Base-by-base conservation (phyloP, 2,888 invertebrate species). In the Eretmocerus hayati region DNA sequence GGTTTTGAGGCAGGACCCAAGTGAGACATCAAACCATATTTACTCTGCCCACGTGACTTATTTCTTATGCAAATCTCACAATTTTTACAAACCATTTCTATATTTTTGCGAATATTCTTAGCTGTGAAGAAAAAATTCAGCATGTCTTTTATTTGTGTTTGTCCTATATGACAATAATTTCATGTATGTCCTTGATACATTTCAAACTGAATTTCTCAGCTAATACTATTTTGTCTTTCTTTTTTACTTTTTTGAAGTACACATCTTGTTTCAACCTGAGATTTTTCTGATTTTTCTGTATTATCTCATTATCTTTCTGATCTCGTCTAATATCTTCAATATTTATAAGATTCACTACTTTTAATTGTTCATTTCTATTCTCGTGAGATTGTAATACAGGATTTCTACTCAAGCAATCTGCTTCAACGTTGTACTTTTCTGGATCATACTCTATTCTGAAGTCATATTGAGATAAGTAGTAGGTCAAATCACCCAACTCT, bases 11-110 rank as follows among this genome's bases (percentile, higher is more conserved):
- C 53, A 26, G 59, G 58, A 9, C 56, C 54, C 20, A 56, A 33
- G 8, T 59, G 52, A 6, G 56, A 57, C 53, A 57, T 44, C 4
- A 54, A 33, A 2, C 56, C 55, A 30, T 37, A 58, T 59, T 53
- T 52, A 0, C 39, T n/a, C 32, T 56, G 37, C n/a, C 51, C 33
- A 53, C 56, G 49, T 33, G 56, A 43, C 48, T 57, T 57, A 42
- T 57, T 58, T 38, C 38, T 53, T 15, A 47, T 53, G 18, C 56
- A 58, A 35, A 48, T 52, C 46, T 42, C 40, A 32, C 56, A 56
- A 35, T 40, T 44, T 48, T 41, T 47, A 13, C 48, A 50, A 2
- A 32, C 41, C 38, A 33, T 31, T 33, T 22, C 43, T 41, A 54
- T 62, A 55, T 46, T 61, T 46, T 33, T 19, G 15, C 18, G 39